Conservation (phyloP, 1,140 invertebrate genomes). For the Araneus ventricosus region DNA sequence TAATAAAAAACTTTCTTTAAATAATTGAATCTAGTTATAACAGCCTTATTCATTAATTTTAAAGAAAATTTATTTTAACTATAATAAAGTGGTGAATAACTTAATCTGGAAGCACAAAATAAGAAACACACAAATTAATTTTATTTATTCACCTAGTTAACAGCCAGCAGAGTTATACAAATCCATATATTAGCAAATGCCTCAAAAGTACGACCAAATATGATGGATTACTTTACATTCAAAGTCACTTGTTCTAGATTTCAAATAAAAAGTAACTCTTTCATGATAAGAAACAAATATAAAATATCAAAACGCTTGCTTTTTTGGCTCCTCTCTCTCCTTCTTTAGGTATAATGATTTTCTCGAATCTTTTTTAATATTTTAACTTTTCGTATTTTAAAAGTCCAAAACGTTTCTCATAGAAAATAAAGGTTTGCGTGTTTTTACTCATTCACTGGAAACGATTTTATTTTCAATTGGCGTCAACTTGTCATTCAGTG, state of each 20-base stretch:
- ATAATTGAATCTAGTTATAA: too few species aligned
- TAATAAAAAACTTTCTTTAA: too few species aligned
- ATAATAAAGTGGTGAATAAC: too few species aligned
- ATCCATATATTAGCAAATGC: conserved; percentile 49
- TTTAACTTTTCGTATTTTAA: not conserved
- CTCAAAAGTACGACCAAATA: conserved; percentile 40
- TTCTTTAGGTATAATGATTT: not conserved
- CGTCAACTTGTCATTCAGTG: conserved; percentile 15
- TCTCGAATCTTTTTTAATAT: not conserved
- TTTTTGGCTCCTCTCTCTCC: not conserved
- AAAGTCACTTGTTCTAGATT: conserved; percentile 59
- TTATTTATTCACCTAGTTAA: not conserved
- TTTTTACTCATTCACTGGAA: not conserved
- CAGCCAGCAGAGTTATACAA: not conserved
- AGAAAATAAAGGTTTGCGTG: not conserved
- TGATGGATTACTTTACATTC: conserved; percentile 60
- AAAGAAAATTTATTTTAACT: too few species aligned
- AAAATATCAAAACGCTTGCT: conserved; percentile 19
- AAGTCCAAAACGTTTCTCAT: not conserved
- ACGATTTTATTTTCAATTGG: conserved; percentile 44
- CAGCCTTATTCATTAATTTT: too few species aligned
- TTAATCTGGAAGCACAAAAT: too few species aligned
- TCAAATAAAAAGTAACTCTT: conserved; percentile 66
- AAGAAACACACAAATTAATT: too few species aligned
- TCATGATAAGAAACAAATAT: conserved; percentile 66